Evolutionary conservation across 2,888 invertebrate species (phyloP), one percentile per base, ranked within the genome.

Genomic region (Crocallis elinguaria): DNA sequence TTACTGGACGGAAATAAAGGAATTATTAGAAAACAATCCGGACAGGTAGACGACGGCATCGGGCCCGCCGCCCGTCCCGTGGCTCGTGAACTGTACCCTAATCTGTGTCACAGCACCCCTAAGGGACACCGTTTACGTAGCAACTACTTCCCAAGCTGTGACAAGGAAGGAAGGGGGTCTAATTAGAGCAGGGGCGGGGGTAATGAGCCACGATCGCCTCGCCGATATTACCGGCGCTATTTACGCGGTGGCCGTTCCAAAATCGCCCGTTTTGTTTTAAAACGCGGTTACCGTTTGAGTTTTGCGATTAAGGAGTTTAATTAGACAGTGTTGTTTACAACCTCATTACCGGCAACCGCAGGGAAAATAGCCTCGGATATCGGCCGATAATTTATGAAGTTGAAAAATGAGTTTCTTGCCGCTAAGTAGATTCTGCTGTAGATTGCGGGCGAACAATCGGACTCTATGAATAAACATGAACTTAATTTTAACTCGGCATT

Each of bases 231-330:
- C 88, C 84, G 80, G 80, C 84, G 86, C 86, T 88, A 88, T 88
- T 87, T 88, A 85, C 86, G 86, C 85, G 86, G 87, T 84, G 88
- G 89, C 82, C 89, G 85, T 82, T 86, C 79, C 84, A 87, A 88
- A 88, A 89, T 89, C 87, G 88, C 88, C 82, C 86, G 88, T 88
- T 89, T 88, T 89, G 89, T 90, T 89, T 89, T 89, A 88, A 89
- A 89, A 88, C 58, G 88, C 88, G 86, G 87, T 88, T 84, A 86
- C 85, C 88, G 88, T 88, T 90, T 89, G 89, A 91, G 88, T 90
- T 89, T 88, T 83, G 88, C 89, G 90, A 90, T 91, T 89, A 90
- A 89, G 86, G 88, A 89, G 89, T 90, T 90, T 89, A 91, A 91
- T 91, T 90, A 90, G 88, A 88, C 87, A 82, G 79, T 78, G 86